These are phyloP conservation scores for Myripristis jacobus DNA, from an alignment of 2,797 vertebrate genomes.

Conservation along the genomic window DNA sequence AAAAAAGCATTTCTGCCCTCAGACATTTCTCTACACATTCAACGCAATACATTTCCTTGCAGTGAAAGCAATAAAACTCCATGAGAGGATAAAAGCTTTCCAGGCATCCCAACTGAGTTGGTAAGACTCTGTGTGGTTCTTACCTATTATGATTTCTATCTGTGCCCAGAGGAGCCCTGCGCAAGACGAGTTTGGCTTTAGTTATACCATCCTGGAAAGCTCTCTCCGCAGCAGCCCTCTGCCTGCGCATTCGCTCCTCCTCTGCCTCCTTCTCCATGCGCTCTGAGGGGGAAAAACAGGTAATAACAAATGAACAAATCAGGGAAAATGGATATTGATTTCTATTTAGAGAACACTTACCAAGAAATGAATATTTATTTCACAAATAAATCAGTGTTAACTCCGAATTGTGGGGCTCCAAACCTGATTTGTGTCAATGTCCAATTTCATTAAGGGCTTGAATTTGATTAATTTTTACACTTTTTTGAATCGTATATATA, in stretches of 20 bases:
- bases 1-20: no score
- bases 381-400: no score
- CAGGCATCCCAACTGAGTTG: not conserved
- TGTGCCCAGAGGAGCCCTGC: constrained; percentile 91
- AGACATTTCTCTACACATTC: no score
- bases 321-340: not conserved
- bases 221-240: constrained; percentile 90
- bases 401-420: no score
- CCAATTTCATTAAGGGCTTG: not conserved
- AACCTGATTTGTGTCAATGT: not conserved
- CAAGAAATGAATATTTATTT: no score
- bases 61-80: no score
- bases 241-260: constrained; percentile 91
- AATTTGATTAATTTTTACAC: no score
- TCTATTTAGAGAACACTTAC: not conserved
- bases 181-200: constrained; percentile 92
- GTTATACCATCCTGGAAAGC: constrained; percentile 94
- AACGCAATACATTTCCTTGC: no score
- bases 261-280: constrained; percentile 95
- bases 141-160: constrained; percentile 97
- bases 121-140: constrained; percentile 17
- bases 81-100: not conserved
- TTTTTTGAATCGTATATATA: no score
- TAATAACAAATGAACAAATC: not conserved
- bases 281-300: constrained; percentile 77